Conservation (phyloP, 2,113 vertebrate genomes). For the Dolichotis patagonum region DNA sequence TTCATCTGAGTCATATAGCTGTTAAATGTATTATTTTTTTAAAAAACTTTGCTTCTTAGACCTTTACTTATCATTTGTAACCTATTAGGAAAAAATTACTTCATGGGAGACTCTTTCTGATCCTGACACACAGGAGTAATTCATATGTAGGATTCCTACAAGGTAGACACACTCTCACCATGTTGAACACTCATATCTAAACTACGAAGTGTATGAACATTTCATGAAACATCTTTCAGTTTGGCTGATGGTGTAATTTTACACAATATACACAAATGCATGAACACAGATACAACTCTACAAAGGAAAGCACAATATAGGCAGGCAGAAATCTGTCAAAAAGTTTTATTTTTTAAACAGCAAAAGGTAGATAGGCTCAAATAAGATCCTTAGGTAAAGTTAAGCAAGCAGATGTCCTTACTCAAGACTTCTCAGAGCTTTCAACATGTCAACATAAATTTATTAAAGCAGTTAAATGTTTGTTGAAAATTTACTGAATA, state of each 20-base stretch:
- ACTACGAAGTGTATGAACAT: neutral
- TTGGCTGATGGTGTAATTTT: neutral
- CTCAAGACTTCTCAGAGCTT: neutral
- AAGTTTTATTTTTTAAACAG: neutral
- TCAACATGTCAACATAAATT: neutral
- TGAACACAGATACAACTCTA: neutral
- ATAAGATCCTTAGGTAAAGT: neutral
- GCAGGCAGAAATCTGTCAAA: neutral
- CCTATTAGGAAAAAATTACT: neutral
- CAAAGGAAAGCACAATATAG: neutral
- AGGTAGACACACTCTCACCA: neutral
- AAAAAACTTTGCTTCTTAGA: slow-evolving; percentile 7
- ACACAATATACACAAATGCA: neutral
- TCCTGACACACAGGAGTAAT: neutral
- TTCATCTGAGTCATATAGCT: neutral
- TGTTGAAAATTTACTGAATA: neutral
- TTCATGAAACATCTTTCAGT: neutral
- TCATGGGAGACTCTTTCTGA: neutral
- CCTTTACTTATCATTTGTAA: neutral
- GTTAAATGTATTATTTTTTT: neutral
- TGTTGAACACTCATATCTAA: neutral
- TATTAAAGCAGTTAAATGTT: neutral
- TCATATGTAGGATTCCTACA: neutral
- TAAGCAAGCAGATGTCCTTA: neutral
- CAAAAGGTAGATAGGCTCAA: neutral